A percentile compares a stretch with the other conserved stretches of the same genome.
Conservation (phyloP, 1,140 invertebrate species). For the Kradibia gibbosae region DNA sequence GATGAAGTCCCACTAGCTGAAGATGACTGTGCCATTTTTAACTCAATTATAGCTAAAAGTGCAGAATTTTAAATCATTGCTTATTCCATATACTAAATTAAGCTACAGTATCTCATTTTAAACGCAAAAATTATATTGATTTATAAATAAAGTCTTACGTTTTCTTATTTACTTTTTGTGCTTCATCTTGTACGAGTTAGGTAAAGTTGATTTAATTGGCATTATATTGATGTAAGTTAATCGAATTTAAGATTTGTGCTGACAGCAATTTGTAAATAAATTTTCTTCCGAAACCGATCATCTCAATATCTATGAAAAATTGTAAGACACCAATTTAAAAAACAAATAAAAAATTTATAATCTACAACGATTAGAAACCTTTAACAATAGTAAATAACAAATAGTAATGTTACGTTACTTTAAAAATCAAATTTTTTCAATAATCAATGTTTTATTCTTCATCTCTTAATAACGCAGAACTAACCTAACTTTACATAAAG, state of each 20-base stretch:
- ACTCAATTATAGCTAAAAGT: constrained; percentile 28
- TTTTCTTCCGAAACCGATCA: constrained; percentile 29
- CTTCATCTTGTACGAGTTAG: neutral
- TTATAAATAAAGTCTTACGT: neutral
- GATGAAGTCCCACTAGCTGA: constrained; percentile 74
- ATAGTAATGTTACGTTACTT: no score
- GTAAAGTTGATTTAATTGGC: constrained; percentile 1
- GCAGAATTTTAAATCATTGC: neutral
- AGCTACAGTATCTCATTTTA: neutral
- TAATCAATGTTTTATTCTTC: constrained; percentile 7
- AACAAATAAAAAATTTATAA: neutral
- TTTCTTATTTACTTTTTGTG: constrained; percentile 7
- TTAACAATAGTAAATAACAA: neutral
- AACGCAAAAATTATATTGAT: neutral
- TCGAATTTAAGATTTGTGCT: constrained; percentile 40
- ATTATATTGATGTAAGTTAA: constrained; percentile 12
- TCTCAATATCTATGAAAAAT: constrained; percentile 16
- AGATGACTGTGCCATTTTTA: constrained; percentile 73
- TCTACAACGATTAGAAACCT: neutral
- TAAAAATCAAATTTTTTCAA: neutral
- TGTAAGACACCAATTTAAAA: neutral
- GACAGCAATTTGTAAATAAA: constrained; percentile 36
- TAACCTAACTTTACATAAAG: constrained; percentile 15
- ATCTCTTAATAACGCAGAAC: neutral
- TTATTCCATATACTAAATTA: neutral